phyloP scores from a whole-genome alignment of 2,113 vertebrate species.

The Alosa alosa region DNA sequence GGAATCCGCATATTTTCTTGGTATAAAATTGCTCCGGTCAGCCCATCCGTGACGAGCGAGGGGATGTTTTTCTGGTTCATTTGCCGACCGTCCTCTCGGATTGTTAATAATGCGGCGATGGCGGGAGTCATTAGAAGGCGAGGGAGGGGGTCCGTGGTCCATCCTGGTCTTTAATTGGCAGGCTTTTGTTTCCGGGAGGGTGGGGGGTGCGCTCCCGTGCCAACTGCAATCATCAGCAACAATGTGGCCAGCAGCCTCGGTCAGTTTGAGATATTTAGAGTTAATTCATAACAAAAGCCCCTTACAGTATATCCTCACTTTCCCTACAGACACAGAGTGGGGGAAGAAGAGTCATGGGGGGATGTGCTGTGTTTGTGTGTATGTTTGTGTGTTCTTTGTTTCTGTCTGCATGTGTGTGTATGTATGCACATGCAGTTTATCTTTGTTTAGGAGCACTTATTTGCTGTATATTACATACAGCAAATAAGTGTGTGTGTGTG shows the following conservation, averaged over 20 bases:
- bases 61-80: not conserved
- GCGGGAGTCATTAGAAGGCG: not conserved
- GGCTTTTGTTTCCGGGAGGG: not conserved
- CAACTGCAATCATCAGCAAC: not conserved
- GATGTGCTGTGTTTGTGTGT: not conserved
- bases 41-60: not conserved
- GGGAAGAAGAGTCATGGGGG: no score
- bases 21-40: not conserved
- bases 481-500: not conserved
- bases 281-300: not conserved
- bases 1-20: not conserved
- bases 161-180: not conserved
- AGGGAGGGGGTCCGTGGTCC: not conserved
- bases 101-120: not conserved
- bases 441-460: not conserved
- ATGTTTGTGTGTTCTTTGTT: not conserved
- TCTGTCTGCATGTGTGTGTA: not conserved
- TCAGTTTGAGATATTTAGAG: not conserved
- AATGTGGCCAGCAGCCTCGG: not conserved
- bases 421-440: not conserved
- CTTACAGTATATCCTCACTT: not conserved
- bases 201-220: not conserved
- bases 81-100: not conserved
- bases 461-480: conserved; percentile 13
- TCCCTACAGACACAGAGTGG: not conserved